phyloP scores from a whole-genome alignment of 1,140 invertebrate species.

The Apis cerana region DNA sequence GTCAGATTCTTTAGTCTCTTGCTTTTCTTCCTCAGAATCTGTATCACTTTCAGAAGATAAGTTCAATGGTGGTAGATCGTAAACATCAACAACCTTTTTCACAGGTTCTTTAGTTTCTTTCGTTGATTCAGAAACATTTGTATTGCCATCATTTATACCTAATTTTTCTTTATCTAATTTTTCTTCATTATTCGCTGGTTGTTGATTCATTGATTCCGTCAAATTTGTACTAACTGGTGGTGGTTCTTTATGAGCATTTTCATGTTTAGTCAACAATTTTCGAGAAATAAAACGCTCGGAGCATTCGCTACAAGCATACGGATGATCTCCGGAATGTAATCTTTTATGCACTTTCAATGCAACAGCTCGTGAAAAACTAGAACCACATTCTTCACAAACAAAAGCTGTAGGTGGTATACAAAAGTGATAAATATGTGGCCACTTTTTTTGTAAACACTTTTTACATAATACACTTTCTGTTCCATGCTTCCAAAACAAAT shows the following conservation, averaged over 20 bases:
- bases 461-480: constrained; percentile 93
- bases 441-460: constrained; percentile 92
- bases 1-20: constrained; percentile 40
- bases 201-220: neutral
- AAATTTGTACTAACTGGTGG: neutral
- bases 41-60: constrained; percentile 90
- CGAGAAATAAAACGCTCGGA: constrained; percentile 90
- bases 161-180: constrained; percentile 13
- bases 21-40: constrained; percentile 82
- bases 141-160: neutral
- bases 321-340: constrained; percentile 86
- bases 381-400: constrained; percentile 90
- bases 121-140: neutral
- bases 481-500: constrained; percentile 95
- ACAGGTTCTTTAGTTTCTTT: constrained; percentile 67
- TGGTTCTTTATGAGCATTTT: constrained; percentile 81
- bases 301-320: constrained; percentile 88
- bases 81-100: constrained; percentile 82
- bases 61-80: constrained; percentile 90
- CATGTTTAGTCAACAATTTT: constrained; percentile 88
- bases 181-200: constrained; percentile 6
- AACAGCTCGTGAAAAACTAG: constrained; percentile 88
- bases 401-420: constrained; percentile 90
- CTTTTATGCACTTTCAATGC: constrained; percentile 91
- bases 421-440: constrained; percentile 95